These are phyloP conservation scores for Drosophila meridiana DNA, from an alignment of 2,888 invertebrate genomes.

Conservation along the genomic window DNA sequence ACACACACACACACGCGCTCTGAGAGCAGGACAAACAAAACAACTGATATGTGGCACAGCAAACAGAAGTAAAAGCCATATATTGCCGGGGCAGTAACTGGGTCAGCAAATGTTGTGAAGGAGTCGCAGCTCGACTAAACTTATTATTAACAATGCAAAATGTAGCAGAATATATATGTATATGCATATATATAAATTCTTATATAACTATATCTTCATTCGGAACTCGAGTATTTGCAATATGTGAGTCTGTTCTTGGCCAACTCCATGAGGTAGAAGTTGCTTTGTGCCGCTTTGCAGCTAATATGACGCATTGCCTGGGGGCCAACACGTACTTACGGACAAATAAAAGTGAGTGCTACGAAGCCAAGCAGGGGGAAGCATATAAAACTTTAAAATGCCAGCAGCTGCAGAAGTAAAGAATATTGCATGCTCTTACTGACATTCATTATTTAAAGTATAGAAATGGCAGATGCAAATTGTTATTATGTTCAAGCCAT, in stretches of 20 bases:
- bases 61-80: conserved; percentile 66
- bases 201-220: not conserved
- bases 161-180: conserved; percentile 1
- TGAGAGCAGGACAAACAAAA: conserved; percentile 25
- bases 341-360: conserved; percentile 33
- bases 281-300: conserved; percentile 9
- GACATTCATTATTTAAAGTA: not conserved
- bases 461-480: not conserved
- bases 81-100: conserved; percentile 33
- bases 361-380: not conserved
- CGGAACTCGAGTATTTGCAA: not conserved
- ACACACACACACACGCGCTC: conserved; percentile 15
- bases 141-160: conserved; percentile 10
- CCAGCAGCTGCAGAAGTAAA: not conserved
- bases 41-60: conserved; percentile 53
- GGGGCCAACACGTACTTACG: conserved; percentile 19
- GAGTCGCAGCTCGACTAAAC: not conserved
- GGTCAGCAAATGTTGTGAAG: conserved; percentile 43
- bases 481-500: too few species aligned
- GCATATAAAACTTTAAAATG: not conserved
- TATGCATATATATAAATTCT: not conserved
- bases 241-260: not conserved
- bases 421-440: not conserved
- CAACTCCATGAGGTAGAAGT: not conserved
- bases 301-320: conserved; percentile 49